Base-by-base conservation (phyloP, 2,888 invertebrate species). In the Euplexia lucipara region DNA sequence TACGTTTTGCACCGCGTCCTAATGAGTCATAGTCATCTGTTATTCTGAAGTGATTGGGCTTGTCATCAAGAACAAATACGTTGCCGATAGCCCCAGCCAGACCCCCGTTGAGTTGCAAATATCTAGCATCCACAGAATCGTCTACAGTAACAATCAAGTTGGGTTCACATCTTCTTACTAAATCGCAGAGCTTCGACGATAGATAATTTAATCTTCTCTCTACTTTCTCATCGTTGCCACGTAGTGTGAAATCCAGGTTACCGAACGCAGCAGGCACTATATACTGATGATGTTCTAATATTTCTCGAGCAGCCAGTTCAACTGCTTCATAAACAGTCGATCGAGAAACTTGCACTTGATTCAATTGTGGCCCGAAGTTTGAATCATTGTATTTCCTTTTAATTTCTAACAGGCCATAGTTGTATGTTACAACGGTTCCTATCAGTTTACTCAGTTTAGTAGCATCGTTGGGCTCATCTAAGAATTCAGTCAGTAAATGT, bases 221-320 rank as follows among this genome's bases (percentile, higher is more conserved):
- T 7, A 44, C 18, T 41, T 59, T 78, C 0, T 3, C 18, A n/a
- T 42, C n/a, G 7, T 9, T 49, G 1, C 74, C 61, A 3, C 58
- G 59, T 41, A 79, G 14, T 6, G 12, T 53, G 3, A 56, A 35
- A 42, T 80, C 77, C n/a, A 30, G 45, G 30, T 79, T 80, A 6
- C 79, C 79, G 20, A 80, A 79, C 2, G 59, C 14, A 16, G 37
- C 8, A 0, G 77, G 79, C 0, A 79, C 68, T 58, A 67, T 77
- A 5, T 75, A 53, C 12, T 35, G 2, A 6, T 20, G 7, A 8
- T 14, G 14, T 5, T n/a, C n/a, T 53, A 79, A 41, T 16, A 61
- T 65, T 22, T 39, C 37, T 51, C 2, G 14, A 26, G 48, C 48
- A 37, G 57, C 35, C 12, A 57, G 10, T 49, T 57, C 26, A 7